Percentiles rank a stretch among this genome's conserved stretches.
Conservation (phyloP, 2,888 invertebrate genomes). For the Dolichopus griseipennis region DNA sequence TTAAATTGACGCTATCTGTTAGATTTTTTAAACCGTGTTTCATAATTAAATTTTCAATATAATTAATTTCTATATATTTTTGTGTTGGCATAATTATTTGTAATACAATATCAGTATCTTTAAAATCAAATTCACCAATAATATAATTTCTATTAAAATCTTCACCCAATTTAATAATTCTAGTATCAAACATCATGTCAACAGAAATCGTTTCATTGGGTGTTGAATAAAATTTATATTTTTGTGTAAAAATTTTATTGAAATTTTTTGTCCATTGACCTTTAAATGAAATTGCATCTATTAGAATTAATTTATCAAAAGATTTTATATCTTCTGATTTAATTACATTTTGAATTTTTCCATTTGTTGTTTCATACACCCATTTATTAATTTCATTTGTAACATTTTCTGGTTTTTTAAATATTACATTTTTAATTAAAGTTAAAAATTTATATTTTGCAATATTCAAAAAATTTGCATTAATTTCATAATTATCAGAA, state of each 20-base stretch:
- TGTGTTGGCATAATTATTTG: slow-evolving; percentile 65
- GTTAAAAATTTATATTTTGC: slow-evolving; percentile 58
- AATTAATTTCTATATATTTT: slow-evolving; percentile 48
- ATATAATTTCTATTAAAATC: slow-evolving; percentile 47
- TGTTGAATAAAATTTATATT: slow-evolving; percentile 58
- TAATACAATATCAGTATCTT: slow-evolving; percentile 63
- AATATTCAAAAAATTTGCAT: slow-evolving; percentile 48
- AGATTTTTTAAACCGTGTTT: slow-evolving; percentile 48
- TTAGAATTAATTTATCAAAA: slow-evolving; percentile 59
- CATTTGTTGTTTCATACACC: slow-evolving; percentile 70
- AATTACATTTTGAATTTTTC: slow-evolving; percentile 72
- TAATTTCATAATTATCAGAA: slow-evolving; percentile 49
- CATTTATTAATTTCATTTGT: slow-evolving; percentile 65
- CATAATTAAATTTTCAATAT: background rate
- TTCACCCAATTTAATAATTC: slow-evolving; percentile 45
- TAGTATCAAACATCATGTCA: slow-evolving; percentile 58
- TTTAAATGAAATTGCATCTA: slow-evolving; percentile 84
- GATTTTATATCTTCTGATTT: slow-evolving; percentile 47
- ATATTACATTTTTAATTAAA: slow-evolving; percentile 56
- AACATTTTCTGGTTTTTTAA: slow-evolving; percentile 46
- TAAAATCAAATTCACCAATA: slow-evolving; percentile 66
- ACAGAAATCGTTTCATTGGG: slow-evolving; percentile 50
- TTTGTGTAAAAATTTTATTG: slow-evolving; percentile 47
- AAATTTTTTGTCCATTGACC: slow-evolving; percentile 71
- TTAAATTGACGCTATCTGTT: slow-evolving; percentile 48